These are phyloP conservation scores for Dascyllus trimaculatus DNA, from an alignment of 2,113 vertebrate genomes.

Conservation along the genomic window DNA sequence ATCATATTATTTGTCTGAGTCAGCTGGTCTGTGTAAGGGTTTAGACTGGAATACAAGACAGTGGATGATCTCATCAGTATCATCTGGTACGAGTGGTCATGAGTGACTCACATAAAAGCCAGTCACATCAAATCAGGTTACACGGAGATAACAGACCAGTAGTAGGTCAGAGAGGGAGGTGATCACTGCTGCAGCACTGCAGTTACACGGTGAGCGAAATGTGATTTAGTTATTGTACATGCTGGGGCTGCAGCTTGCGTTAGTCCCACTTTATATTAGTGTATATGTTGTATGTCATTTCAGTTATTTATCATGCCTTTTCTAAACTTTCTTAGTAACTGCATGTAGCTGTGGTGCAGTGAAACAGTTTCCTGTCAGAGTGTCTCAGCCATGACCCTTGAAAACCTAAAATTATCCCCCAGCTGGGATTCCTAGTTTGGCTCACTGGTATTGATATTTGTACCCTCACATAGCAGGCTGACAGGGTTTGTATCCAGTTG, in stretches of 20 bases:
- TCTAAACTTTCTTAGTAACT: background rate
- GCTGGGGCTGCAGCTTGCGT: too few species aligned
- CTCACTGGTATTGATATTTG: slow-evolving; percentile 39
- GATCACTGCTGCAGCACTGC: background rate
- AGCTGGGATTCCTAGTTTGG: slow-evolving; percentile 38
- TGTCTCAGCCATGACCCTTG: slow-evolving; percentile 30
- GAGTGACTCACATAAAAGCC: slow-evolving; percentile 46
- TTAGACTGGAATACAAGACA: background rate
- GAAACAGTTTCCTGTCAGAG: slow-evolving; percentile 15
- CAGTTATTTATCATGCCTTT: background rate
- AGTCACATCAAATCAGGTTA: slow-evolving; percentile 48
- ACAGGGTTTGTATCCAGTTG: background rate
- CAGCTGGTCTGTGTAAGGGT: background rate
- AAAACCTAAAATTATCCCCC: slow-evolving; percentile 59
- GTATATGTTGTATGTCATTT: background rate
- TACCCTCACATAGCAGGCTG: background rate
- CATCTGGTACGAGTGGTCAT: slow-evolving; percentile 14
- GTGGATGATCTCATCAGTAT: slow-evolving; percentile 9
- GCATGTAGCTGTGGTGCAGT: background rate
- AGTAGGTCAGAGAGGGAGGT: slow-evolving; percentile 21
- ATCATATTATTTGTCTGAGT: slow-evolving; percentile 7
- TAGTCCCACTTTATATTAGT: too few species aligned
- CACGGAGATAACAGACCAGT: background rate
- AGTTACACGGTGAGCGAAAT: background rate
- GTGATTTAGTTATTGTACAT: background rate